These are phyloP conservation scores for Tromatobia lineatoria DNA, from an alignment of 2,888 invertebrate genomes.

Conservation along the genomic window DNA sequence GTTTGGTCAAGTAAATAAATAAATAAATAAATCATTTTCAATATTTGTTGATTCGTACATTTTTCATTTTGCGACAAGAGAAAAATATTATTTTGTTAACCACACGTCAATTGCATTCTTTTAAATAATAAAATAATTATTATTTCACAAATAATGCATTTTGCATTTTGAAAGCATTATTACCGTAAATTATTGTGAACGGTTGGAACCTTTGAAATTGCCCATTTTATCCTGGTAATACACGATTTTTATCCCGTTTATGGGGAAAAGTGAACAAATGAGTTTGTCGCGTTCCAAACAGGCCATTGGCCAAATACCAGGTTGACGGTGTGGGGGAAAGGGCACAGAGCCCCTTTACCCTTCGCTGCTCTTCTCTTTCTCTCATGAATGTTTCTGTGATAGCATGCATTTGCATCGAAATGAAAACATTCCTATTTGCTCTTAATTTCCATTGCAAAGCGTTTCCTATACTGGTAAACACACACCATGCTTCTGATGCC, in stretches of 20 bases:
- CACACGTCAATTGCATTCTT: neutral
- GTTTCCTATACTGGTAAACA: conserved; percentile 52
- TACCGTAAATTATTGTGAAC: neutral
- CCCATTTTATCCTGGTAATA: neutral
- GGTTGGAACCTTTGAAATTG: neutral
- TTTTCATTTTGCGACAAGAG: too few relatives aligned
- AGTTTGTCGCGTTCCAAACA: conserved; percentile 24
- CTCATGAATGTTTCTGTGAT: conserved; percentile 36
- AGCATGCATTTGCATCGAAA: conserved; percentile 75
- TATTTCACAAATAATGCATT: neutral
- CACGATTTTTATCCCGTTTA: neutral
- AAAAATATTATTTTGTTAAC: too few relatives aligned
- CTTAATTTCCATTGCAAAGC: conserved; percentile 68
- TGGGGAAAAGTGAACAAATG: conserved; percentile 23
- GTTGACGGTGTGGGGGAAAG: neutral
- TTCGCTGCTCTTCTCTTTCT: conserved; percentile 16
- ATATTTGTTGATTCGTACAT: too few relatives aligned
- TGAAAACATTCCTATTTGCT: conserved; percentile 77
- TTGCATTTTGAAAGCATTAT: neutral
- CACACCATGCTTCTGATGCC: conserved; percentile 55
- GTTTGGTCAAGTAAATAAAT: too few relatives aligned
- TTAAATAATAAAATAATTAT: neutral
- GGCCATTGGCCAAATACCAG: conserved; percentile 33
- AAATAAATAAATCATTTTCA: too few relatives aligned
- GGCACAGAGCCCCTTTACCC: neutral